phyloP scores from a whole-genome alignment of 92 coral and sea anemone species.

The Diadumene lineata region DNA sequence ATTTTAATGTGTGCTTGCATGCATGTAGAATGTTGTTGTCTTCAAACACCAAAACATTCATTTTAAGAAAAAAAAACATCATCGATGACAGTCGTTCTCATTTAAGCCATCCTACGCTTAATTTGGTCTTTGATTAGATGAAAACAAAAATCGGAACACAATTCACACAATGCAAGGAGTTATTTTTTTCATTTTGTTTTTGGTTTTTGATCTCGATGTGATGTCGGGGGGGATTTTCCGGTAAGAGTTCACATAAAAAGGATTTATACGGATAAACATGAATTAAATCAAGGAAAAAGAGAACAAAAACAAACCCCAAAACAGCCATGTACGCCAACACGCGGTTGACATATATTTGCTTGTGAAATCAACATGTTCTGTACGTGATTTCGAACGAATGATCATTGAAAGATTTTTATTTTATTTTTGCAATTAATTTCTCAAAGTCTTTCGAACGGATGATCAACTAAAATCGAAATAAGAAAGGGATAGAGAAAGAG shows the following conservation, averaged over 20 bases:
- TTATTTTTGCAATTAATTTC: too few species aligned
- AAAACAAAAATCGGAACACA: not conserved
- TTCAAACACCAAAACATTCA: too few species aligned
- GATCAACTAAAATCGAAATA: too few species aligned
- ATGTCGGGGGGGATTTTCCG: constrained; percentile 3
- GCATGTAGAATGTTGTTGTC: too few species aligned
- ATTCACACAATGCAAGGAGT: not conserved
- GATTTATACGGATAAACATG: not conserved
- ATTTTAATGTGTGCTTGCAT: too few species aligned
- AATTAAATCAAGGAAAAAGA: not conserved
- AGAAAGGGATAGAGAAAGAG: too few species aligned
- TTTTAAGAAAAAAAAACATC: not conserved
- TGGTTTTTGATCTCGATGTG: not conserved
- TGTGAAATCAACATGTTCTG: not conserved
- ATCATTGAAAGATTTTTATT: not conserved
- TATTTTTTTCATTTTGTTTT: too few species aligned
- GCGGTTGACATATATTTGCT: not conserved
- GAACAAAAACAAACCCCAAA: not conserved
- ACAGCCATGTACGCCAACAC: too few species aligned
- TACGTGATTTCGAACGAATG: not conserved
- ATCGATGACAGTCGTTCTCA: not conserved
- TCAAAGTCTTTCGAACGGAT: not conserved
- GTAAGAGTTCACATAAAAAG: not conserved
- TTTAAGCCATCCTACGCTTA: not conserved
- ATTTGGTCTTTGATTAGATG: not conserved